Conservation (phyloP, 2,797 vertebrate genomes). For the Sibirionetta formosa region DNA sequence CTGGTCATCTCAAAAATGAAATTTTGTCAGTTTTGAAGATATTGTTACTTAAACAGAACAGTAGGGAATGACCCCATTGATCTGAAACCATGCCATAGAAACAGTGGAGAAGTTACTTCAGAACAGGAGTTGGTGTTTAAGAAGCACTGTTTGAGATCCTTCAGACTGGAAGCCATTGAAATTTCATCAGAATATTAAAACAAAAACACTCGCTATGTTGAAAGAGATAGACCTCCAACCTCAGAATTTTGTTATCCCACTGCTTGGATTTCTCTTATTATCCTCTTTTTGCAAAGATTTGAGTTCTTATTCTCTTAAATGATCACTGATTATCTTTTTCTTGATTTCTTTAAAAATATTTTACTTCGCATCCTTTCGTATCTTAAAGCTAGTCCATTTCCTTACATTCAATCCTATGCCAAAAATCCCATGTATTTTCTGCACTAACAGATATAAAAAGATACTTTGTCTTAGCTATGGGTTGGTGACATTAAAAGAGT, state of each 20-base stretch:
- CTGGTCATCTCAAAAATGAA: not conserved
- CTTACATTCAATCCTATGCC: not conserved
- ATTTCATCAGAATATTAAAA: not conserved
- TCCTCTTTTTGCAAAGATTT: not conserved
- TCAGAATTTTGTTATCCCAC: not conserved
- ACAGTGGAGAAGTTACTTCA: not conserved
- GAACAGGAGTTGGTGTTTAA: not conserved
- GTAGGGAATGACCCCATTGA: not conserved
- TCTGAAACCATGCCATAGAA: rapidly evolving
- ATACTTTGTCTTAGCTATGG: not conserved
- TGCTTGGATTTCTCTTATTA: not conserved
- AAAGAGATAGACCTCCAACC: not conserved
- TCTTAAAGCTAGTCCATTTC: not conserved
- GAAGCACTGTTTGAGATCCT: not conserved
- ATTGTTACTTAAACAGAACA: not conserved
- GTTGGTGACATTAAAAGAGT: not conserved
- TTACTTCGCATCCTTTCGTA: not conserved
- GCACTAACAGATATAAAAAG: not conserved
- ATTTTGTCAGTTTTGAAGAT: not conserved
- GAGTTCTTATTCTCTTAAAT: not conserved
- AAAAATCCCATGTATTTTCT: not conserved
- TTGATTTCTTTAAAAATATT: not conserved
- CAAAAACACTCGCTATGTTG: not conserved
- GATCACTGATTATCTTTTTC: not conserved
- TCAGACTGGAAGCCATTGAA: not conserved